Evolutionary conservation across 2,888 invertebrate genomes (phyloP), one percentile per base, ranked within the genome.

Genomic region (Drosophila paracracens): DNA sequence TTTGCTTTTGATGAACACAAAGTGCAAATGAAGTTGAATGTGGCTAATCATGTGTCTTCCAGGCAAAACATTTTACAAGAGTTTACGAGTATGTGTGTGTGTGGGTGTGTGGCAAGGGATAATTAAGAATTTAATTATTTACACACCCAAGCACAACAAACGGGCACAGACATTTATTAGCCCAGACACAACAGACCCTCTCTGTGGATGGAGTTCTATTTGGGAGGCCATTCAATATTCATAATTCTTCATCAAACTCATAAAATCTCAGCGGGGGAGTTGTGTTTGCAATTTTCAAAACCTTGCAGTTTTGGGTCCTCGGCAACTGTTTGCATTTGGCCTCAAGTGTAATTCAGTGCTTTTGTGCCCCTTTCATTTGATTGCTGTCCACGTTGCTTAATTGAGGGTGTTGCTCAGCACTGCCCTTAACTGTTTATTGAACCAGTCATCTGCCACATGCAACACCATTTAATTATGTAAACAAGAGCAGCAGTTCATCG

Each of bases 101-200:
- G 48, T 35, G 40, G 43, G 40, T 36, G 31, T 60, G 52, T 51
- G 76, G 86, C 52, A 62, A 75, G 83, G 82, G 88, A 89, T 88
- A 88, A 88, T 88, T 90, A 90, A 86, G 87, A 90, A 85, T 90
- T 88, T 88, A 90, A 88, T 88, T 88, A 88, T 90, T 90, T 87
- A 90, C 76, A 84, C 73, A 40, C 43, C 51, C 57, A 53, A 40
- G 31, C 50, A 67, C 66, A 67, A 62, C 70, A 48, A 54, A 73
- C 74, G 59, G 56, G 8, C 63, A 51, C 70, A 66, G 60, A 56
- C 67, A 68, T 82, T 85, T 79, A 88, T 86, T 89, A 74, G 81
- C 66, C 81, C 70, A 88, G 79, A 82, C 86, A 71, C 29, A 71
- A 69, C 36, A 35, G 61, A 75, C 63, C 59, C 66, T 71, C 70